These are phyloP conservation scores for Oxycera nigricornis DNA, from an alignment of 2,888 invertebrate genomes.

Conservation along the genomic window DNA sequence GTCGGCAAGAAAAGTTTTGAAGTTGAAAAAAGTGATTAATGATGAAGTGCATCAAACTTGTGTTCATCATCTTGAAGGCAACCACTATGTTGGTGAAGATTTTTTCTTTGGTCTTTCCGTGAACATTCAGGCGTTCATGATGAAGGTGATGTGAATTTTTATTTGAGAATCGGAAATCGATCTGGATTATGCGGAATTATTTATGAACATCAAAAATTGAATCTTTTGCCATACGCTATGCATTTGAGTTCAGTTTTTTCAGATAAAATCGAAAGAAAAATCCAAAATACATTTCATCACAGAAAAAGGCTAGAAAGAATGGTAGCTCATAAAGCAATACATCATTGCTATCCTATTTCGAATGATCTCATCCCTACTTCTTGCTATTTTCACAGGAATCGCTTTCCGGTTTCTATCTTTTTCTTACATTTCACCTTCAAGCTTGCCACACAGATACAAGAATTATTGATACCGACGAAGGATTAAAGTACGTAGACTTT, in stretches of 20 bases:
- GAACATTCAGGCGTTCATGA: background rate
- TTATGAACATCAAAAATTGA: background rate
- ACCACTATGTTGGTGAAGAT: constrained; percentile 1
- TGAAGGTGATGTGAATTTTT: background rate
- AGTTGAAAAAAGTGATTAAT: constrained; percentile 28
- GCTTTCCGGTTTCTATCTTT: background rate
- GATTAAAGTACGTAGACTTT: constrained; percentile 26
- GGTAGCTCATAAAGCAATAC: too few relatives aligned
- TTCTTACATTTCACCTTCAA: background rate
- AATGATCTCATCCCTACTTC: background rate
- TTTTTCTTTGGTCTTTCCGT: background rate
- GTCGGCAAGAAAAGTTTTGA: background rate
- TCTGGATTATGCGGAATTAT: background rate
- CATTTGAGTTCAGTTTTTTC: background rate
- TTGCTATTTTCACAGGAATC: background rate
- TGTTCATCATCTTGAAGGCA: background rate
- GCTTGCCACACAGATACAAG: background rate
- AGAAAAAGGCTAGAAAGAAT: background rate
- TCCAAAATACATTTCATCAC: background rate
- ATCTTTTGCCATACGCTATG: background rate
- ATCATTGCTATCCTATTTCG: too few relatives aligned
- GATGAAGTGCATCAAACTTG: constrained; percentile 16
- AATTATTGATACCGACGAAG: constrained; percentile 22
- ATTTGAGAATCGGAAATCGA: too few relatives aligned
- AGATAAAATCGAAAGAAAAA: too few relatives aligned